Evolutionary conservation across 2,888 invertebrate species (phyloP).

Genomic region (Oscheius myriophilus): DNA sequence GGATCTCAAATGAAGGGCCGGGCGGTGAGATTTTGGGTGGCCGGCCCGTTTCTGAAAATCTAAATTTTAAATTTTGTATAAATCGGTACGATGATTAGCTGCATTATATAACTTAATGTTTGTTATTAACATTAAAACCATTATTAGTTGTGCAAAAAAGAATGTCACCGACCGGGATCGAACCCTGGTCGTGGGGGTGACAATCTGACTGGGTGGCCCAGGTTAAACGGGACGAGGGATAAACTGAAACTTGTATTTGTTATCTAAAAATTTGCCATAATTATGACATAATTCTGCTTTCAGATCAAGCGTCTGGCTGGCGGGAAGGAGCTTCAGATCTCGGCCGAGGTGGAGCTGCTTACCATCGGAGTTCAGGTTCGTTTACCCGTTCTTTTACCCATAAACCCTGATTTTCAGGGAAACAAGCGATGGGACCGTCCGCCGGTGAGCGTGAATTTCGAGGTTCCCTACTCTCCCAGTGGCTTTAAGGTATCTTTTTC

Average conservation of each 20-base stretch:
- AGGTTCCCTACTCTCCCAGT: slow-evolving; percentile 97
- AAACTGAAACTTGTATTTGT: background rate
- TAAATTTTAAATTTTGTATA: no score
- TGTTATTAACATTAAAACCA: no score
- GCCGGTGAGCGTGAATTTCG: slow-evolving; percentile 99
- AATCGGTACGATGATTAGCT: no score
- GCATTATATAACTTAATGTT: no score
- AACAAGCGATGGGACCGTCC: slow-evolving; percentile 98
- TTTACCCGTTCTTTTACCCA: background rate
- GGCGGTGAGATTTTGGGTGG: no score
- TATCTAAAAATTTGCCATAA: background rate
- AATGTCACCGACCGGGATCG: no score
- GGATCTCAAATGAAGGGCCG: no score
- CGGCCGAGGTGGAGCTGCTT: slow-evolving; percentile 95
- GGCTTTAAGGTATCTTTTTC: slow-evolving; percentile 82
- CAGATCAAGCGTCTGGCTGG: slow-evolving; percentile 81
- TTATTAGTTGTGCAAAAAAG: no score
- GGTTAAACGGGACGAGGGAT: no score
- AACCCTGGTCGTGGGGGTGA: no score
- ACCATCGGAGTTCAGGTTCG: slow-evolving; percentile 87
- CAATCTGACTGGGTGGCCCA: no score
- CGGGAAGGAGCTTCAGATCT: slow-evolving; percentile 98
- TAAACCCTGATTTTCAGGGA: slow-evolving; percentile 78
- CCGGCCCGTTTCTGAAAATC: no score
- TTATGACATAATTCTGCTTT: slow-evolving; percentile 26